These are phyloP conservation scores for Mythimna albipuncta DNA, from an alignment of 2,888 invertebrate genomes.

Conservation along the genomic window DNA sequence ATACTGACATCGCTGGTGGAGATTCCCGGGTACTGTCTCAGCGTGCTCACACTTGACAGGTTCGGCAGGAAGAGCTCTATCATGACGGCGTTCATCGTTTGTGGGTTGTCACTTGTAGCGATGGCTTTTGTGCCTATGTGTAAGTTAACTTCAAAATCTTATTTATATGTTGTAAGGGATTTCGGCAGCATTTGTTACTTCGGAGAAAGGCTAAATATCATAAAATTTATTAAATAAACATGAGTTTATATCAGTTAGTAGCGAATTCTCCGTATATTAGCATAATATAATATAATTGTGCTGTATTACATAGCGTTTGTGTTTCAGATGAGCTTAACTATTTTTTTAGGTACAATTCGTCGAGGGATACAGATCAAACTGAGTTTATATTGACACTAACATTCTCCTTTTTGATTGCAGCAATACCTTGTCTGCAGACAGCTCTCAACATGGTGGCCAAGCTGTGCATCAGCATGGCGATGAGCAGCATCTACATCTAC, in stretches of 20 bases:
- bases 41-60: slow-evolving; percentile 90
- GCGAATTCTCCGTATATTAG: background rate
- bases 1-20: slow-evolving; percentile 92
- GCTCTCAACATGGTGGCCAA: slow-evolving; percentile 88
- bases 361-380: background rate
- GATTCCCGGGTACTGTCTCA: slow-evolving; percentile 92
- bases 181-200: background rate
- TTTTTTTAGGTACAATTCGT: background rate
- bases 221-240: background rate
- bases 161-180: no score
- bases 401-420: slow-evolving; percentile 65
- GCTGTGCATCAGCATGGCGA: slow-evolving; percentile 86
- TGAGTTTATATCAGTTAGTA: background rate
- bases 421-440: slow-evolving; percentile 85
- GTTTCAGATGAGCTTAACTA: no score
- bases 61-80: slow-evolving; percentile 91
- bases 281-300: background rate
- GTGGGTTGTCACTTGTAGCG: slow-evolving; percentile 89
- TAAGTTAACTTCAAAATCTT: slow-evolving; percentile 71
- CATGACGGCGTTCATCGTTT: slow-evolving; percentile 90
- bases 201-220: background rate
- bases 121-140: slow-evolving; percentile 91
- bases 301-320: background rate
- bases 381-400: background rate
- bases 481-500: slow-evolving; percentile 88